Base-by-base conservation (phyloP, 37 sponge, comb jelly and placozoan genomes). In the Theonella swinhoei region DNA sequence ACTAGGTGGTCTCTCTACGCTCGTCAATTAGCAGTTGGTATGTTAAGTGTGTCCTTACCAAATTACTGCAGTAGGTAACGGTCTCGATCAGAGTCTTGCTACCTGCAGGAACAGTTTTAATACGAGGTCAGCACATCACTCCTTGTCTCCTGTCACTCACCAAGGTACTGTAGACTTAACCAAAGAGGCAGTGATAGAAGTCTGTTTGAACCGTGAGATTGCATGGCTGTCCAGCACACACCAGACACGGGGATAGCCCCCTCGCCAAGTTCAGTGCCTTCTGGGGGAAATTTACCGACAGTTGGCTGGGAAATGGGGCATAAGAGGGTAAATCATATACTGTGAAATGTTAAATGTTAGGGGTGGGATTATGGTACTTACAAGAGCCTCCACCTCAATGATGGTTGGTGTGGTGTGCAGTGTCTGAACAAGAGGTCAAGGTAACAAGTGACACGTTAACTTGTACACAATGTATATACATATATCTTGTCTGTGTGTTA, bases 131-230 rank as follows among this genome's bases (percentile, higher is more conserved):
- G 61, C 14, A 59, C 14, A 20, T 9, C 32, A 7, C 68, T 67
- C 30, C 68, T 67, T 67, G 19, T 67, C 30, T 67, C 33, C 42
- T 30, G 14, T 47, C 40, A 26, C 88, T 62, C 54, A 92, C 93
- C 87, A 25, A 92, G 70, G 62, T 83, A 92, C 66, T 86, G 91
- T n/a, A 85, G 17, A 39, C 89, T 69, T 32, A 92, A 39, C 87
- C 93, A 92, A 22, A 88, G 80, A 19, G 79, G 64, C 42, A 92
- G 75, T 23, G 87, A 67, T 9, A 77, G 75, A 2, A 86, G 36
- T 23, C 64, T 62, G 38, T 3, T 9, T 1, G 78, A 9, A 5
- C 92, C 88, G 2, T 32, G 33, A 22, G 88, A 82, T 38, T 75
- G 41, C 42, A 84, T 65, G 11, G 64, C 88, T 67, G 32, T 64